These are phyloP conservation scores for Chrysomela aeneicollis DNA, from an alignment of 2,888 invertebrate species.

Conservation along the genomic window DNA sequence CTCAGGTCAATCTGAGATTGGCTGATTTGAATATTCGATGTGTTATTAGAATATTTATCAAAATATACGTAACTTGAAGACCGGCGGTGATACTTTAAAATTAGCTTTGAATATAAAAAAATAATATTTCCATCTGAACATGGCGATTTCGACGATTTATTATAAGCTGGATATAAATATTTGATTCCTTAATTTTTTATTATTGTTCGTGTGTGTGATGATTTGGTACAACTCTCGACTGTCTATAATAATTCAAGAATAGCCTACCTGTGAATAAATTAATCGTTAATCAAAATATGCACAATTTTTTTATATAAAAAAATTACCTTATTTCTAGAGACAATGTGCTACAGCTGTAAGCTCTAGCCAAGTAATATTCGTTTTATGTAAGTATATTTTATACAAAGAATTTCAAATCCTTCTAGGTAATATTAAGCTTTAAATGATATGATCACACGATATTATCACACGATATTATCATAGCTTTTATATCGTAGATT, in stretches of 20 bases:
- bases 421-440: no score
- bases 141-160: conserved; percentile 1
- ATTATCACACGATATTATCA: no score
- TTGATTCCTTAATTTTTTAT: conserved; percentile 1
- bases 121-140: conserved; percentile 14
- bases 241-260: neutral
- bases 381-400: no score
- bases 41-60: conserved; percentile 35
- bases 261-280: no score
- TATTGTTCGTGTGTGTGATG: neutral
- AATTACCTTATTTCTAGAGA: no score
- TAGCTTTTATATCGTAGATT: no score
- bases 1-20: conserved; percentile 21
- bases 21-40: conserved; percentile 33
- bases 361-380: no score
- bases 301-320: no score
- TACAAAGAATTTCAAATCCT: no score
- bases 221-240: neutral
- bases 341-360: no score
- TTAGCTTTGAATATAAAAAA: neutral
- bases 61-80: conserved; percentile 17
- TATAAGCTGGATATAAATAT: neutral
- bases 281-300: no score
- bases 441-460: no score
- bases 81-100: conserved; percentile 9